Conservation (phyloP, 2,113 vertebrate species). For the Microcebus jonahi region DNA sequence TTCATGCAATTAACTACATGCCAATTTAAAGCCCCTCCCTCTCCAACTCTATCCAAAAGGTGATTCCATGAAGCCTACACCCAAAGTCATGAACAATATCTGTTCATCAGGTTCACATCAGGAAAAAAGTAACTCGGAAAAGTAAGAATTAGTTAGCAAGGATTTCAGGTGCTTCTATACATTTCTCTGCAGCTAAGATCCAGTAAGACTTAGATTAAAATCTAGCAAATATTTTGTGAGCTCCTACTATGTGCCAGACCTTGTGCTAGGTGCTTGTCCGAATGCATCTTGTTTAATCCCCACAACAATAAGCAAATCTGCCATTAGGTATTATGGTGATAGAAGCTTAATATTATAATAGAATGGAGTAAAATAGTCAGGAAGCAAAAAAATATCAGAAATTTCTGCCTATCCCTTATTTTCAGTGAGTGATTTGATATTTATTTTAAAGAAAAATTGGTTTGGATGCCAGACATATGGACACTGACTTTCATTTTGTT, state of each 20-base stretch:
- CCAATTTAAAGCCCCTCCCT: background rate
- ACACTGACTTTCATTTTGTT: background rate
- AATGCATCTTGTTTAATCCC: slow-evolving; percentile 8
- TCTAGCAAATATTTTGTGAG: background rate
- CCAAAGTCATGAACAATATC: background rate
- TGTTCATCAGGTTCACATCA: background rate
- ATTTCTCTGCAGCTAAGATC: slow-evolving; percentile 12
- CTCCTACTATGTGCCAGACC: background rate
- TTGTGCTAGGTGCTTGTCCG: background rate
- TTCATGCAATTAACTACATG: background rate
- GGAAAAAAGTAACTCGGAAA: background rate
- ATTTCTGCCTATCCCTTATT: slow-evolving; percentile 18
- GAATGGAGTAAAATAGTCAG: background rate
- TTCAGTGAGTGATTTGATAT: slow-evolving; percentile 22
- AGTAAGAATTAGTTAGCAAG: background rate
- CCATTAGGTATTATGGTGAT: background rate
- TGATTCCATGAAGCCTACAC: background rate
- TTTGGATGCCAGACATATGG: slow-evolving; percentile 45
- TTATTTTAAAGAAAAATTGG: slow-evolving; percentile 48
- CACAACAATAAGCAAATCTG: slow-evolving; percentile 15
- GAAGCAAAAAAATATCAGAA: slow-evolving; percentile 36
- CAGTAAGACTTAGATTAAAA: slow-evolving; percentile 13
- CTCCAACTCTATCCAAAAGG: background rate
- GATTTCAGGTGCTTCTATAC: background rate
- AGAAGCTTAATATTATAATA: background rate